Percentiles rank a stretch among this genome's conserved stretches.
These are phyloP conservation scores for Sinotaia quadrata DNA, from an alignment of 2,888 invertebrate genomes.

Conservation along the genomic window DNA sequence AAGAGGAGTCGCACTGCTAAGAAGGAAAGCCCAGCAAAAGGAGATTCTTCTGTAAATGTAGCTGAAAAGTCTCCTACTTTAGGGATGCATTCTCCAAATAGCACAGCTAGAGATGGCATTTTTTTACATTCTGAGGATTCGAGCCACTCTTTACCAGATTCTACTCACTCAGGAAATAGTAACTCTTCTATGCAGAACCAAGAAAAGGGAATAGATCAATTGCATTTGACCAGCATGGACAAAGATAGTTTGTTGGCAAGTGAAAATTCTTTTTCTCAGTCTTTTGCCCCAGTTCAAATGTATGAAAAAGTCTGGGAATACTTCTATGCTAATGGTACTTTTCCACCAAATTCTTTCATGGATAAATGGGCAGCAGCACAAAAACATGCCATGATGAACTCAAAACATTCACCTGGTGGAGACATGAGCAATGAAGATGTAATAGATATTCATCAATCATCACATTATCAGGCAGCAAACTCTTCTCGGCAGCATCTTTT, in stretches of 20 bases:
- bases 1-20: slow-evolving; percentile 66
- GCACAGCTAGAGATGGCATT: slow-evolving; percentile 19
- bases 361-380: slow-evolving; percentile 26
- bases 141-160: slow-evolving; percentile 36
- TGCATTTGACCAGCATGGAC: not conserved
- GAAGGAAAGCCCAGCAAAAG: slow-evolving; percentile 38
- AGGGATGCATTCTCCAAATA: not conserved
- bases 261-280: slow-evolving; percentile 4
- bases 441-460: not conserved
- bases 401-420: not conserved
- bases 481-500: not conserved
- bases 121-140: slow-evolving; percentile 41
- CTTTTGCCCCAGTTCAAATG: slow-evolving; percentile 29
- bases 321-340: slow-evolving; percentile 58
- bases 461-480: not conserved
- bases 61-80: not conserved
- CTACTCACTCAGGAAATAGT: slow-evolving; percentile 22
- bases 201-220: slow-evolving; percentile 13
- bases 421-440: no score
- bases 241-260: not conserved
- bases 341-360: slow-evolving; percentile 48
- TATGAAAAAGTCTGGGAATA: slow-evolving; percentile 64
- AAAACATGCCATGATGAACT: slow-evolving; percentile 26
- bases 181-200: slow-evolving; percentile 24
- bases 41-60: not conserved